Evolutionary conservation across 2,888 invertebrate genomes (phyloP).

Genomic region (Ectemnius lituratus): DNA sequence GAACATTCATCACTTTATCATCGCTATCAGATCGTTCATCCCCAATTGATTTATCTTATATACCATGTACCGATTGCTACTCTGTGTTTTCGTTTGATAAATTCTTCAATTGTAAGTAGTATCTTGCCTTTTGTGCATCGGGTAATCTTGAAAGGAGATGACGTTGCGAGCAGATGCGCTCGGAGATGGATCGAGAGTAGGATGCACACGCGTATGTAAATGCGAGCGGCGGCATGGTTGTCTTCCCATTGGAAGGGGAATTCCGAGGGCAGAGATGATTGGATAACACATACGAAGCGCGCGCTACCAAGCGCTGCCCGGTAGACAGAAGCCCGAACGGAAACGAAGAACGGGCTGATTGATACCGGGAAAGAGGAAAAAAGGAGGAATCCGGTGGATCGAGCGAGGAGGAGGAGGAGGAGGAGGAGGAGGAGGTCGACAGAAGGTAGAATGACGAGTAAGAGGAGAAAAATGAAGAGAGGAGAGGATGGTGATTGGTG

Average conservation of each 20-base stretch:
- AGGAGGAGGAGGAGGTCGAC: not conserved
- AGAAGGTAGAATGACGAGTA: not conserved
- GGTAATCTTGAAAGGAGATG: too few species aligned
- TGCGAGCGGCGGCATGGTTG: too few species aligned
- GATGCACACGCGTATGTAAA: not conserved
- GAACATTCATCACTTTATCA: too few species aligned
- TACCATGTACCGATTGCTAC: too few species aligned
- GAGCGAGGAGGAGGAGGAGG: not conserved
- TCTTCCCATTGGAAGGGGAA: not conserved
- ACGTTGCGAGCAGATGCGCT: too few species aligned
- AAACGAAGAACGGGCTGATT: conserved; percentile 30
- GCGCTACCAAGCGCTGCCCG: too few species aligned
- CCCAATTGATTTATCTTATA: too few species aligned
- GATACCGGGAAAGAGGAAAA: conserved; percentile 12
- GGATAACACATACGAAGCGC: conserved; percentile 36
- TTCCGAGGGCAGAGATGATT: conserved; percentile 19
- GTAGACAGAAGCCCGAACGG: conserved; percentile 23
- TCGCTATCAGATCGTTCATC: too few species aligned
- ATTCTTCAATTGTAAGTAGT: too few species aligned
- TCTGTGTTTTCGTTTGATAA: too few species aligned
- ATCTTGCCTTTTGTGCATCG: too few species aligned
- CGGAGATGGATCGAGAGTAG: not conserved
- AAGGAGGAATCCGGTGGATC: not conserved
- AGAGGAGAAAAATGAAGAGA: conserved; percentile 27
- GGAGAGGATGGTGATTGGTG: conserved; percentile 28